Conservation (phyloP, 2,888 invertebrate genomes). For the Acleris laterana region DNA sequence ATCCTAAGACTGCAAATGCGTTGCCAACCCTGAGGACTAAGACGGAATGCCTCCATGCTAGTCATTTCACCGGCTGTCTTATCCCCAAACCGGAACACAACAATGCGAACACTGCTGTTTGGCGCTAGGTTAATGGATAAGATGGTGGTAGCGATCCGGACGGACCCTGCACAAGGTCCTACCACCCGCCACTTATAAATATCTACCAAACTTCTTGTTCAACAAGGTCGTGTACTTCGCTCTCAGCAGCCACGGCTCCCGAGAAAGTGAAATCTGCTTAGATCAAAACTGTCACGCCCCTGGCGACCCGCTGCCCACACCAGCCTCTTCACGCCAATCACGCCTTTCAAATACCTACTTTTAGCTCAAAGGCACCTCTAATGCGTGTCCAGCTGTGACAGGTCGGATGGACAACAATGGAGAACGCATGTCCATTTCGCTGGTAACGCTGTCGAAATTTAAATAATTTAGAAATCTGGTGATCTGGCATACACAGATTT, state of each 20-base stretch:
- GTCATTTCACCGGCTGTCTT: too few relatives aligned
- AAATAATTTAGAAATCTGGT: constrained; percentile 6
- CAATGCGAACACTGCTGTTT: too few relatives aligned
- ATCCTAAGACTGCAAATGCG: too few relatives aligned
- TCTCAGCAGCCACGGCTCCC: constrained; percentile 15
- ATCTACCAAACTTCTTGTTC: constrained; percentile 10
- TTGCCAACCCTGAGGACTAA: too few relatives aligned
- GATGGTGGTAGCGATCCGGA: too few relatives aligned
- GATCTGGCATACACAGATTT: background rate
- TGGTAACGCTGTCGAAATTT: constrained; percentile 6
- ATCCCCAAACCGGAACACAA: too few relatives aligned
- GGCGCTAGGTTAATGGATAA: too few relatives aligned
- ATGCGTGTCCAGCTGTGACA: constrained; percentile 25
- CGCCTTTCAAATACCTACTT: constrained; percentile 12
- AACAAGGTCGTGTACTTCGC: constrained; percentile 20
- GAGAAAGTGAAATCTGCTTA: constrained; percentile 27
- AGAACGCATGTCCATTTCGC: constrained; percentile 16
- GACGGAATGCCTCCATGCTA: too few relatives aligned
- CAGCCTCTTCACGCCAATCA: constrained; percentile 28
- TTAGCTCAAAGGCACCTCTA: constrained; percentile 4
- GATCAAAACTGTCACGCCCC: constrained; percentile 8
- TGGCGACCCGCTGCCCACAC: constrained; percentile 17
- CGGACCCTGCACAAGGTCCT: too few relatives aligned
- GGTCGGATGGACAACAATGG: constrained; percentile 18
- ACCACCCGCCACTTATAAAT: background rate